A percentile compares a stretch with the other conserved stretches of the same genome.
Conservation (phyloP, 2,113 vertebrate species). For the Gambusia holbrooki region DNA sequence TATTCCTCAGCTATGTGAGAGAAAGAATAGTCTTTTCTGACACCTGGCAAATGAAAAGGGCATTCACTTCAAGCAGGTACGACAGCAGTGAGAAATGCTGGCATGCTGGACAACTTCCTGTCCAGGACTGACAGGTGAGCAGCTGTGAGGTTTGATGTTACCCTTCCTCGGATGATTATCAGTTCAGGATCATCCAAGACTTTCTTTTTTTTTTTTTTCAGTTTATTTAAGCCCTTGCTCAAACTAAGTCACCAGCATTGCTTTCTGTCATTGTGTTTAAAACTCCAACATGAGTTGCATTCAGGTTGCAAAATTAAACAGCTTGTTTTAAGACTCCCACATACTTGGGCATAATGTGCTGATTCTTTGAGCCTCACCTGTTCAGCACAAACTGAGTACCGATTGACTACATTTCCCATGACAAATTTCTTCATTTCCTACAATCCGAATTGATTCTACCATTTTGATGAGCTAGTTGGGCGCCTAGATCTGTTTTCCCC, state of each 20-base stretch:
- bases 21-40: constrained; percentile 20
- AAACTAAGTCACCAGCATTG: constrained; percentile 17
- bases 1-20: constrained; percentile 15
- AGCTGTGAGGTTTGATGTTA: constrained; percentile 38
- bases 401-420: no score
- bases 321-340: no score
- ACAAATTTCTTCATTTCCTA: no score
- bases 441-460: no score
- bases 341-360: no score
- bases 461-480: no score
- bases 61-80: constrained; percentile 35
- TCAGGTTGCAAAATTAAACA: no score
- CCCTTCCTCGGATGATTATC: constrained; percentile 23
- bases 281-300: no score
- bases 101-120: constrained; percentile 24
- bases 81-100: constrained; percentile 42
- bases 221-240: constrained; percentile 15
- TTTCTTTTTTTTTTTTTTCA: not conserved
- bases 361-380: no score
- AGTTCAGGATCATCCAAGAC: constrained; percentile 25
- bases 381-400: no score
- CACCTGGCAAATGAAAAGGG: constrained; percentile 56
- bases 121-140: constrained; percentile 39
- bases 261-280: not conserved
- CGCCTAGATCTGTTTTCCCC: no score